A percentile compares a stretch with the other conserved stretches of the same genome.
phyloP scores from a whole-genome alignment of 2,888 invertebrate genomes.

The Aphrophora alni region DNA sequence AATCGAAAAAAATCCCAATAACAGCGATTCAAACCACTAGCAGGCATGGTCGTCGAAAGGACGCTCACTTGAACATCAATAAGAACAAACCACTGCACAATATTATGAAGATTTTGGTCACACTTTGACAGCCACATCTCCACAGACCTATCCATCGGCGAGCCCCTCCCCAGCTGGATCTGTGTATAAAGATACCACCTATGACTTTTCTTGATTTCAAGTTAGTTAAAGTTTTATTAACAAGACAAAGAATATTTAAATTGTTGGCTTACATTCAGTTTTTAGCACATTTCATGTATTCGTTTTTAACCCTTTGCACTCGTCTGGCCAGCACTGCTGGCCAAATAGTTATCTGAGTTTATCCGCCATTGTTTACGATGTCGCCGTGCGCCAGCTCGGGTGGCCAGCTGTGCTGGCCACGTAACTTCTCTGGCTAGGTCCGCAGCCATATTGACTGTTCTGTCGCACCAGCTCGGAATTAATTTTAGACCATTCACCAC shows the following conservation, averaged over 20 bases:
- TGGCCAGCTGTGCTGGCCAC: no score
- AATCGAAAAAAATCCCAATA: not conserved
- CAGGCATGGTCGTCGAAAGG: conserved; percentile 11
- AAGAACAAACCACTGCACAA: conserved; percentile 19
- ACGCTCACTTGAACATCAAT: not conserved
- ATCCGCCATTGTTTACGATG: no score
- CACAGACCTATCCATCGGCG: conserved; percentile 15
- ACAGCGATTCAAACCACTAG: conserved; percentile 9
- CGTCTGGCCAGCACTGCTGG: no score
- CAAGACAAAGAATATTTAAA: not conserved
- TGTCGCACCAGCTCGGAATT: no score
- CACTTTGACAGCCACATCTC: conserved; percentile 21
- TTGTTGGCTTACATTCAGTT: not conserved
- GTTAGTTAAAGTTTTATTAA: not conserved
- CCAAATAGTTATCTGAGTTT: no score
- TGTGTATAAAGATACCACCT: not conserved
- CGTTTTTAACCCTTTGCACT: no score
- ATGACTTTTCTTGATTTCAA: conserved; percentile 11
- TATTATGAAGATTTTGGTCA: no score
- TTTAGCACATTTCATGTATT: conserved; percentile 15
- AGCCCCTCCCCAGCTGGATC: conserved; percentile 16
- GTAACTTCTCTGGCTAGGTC: no score
- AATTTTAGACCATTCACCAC: no score
- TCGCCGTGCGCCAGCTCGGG: no score
- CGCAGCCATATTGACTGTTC: no score